phyloP scores from a whole-genome alignment of 2,888 invertebrate genomes.

The Leptinotarsa tumamoca region DNA sequence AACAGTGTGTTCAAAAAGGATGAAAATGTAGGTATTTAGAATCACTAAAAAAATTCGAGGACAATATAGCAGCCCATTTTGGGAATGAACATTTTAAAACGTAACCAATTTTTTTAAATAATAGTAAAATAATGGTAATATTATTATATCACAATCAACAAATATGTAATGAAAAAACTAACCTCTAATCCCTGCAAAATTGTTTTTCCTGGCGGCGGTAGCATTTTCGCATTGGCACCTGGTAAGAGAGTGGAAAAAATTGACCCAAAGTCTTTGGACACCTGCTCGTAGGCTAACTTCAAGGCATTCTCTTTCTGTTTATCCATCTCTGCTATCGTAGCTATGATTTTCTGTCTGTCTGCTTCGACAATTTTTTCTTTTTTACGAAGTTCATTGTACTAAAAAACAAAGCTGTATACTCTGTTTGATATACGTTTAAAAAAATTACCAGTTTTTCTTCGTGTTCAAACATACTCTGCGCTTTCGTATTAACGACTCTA shows the following conservation, averaged over 20 bases:
- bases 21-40: no score
- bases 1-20: no score
- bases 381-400: constrained; percentile 74
- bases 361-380: constrained; percentile 77
- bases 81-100: no score
- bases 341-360: constrained; percentile 79
- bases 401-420: constrained; percentile 46
- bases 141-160: no score
- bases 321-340: constrained; percentile 89
- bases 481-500: constrained; percentile 81
- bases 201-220: constrained; percentile 78
- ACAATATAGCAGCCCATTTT: no score
- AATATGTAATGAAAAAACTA: constrained; percentile 36
- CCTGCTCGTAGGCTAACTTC: constrained; percentile 84
- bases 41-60: no score
- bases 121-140: no score
- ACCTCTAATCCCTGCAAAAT: constrained; percentile 91
- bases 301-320: constrained; percentile 89
- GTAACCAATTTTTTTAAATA: no score
- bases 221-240: constrained; percentile 89
- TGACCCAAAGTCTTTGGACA: constrained; percentile 93
- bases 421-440: not conserved
- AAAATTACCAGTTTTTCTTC: constrained; percentile 83
- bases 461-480: constrained; percentile 86
- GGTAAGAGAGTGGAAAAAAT: constrained; percentile 94